Conservation (phyloP, 2,888 invertebrate genomes). For the Harpalus rubripes region DNA sequence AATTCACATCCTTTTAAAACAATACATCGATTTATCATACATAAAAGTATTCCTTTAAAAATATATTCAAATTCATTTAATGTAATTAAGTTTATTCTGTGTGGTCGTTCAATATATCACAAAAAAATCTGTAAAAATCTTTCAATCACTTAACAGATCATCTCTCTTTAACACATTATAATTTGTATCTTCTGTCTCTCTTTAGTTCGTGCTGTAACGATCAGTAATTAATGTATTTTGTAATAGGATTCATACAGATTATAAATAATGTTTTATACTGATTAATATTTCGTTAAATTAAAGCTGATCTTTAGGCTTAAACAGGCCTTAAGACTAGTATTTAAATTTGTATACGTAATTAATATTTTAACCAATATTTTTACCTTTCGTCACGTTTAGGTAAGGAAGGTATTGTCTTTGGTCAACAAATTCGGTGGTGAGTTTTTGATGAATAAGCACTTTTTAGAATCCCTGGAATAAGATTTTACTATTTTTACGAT, state of each 20-base stretch:
- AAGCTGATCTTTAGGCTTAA: neutral
- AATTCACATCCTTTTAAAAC: neutral
- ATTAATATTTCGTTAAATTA: slow-evolving; percentile 47
- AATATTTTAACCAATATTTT: too few species aligned
- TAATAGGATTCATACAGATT: slow-evolving; percentile 37
- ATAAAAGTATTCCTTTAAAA: neutral
- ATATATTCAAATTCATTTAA: slow-evolving; percentile 30
- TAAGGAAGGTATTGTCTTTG: too few species aligned
- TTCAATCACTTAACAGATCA: slow-evolving; percentile 10
- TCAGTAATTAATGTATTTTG: slow-evolving; percentile 50
- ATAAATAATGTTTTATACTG: slow-evolving; percentile 46
- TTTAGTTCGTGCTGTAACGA: slow-evolving; percentile 2
- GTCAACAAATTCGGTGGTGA: too few species aligned
- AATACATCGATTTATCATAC: slow-evolving; percentile 12
- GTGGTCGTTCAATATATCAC: slow-evolving; percentile 17
- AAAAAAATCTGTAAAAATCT: slow-evolving; percentile 35
- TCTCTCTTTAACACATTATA: neutral
- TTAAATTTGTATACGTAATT: too few species aligned
- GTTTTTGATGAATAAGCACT: too few species aligned
- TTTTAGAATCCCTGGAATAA: too few species aligned
- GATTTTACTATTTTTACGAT: too few species aligned
- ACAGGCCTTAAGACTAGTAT: neutral
- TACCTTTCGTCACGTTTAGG: too few species aligned
- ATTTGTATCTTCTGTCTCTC: neutral
- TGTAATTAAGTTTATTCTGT: slow-evolving; percentile 31